Conservation (phyloP, 2,797 vertebrate genomes). For the Danio albolineatus region DNA sequence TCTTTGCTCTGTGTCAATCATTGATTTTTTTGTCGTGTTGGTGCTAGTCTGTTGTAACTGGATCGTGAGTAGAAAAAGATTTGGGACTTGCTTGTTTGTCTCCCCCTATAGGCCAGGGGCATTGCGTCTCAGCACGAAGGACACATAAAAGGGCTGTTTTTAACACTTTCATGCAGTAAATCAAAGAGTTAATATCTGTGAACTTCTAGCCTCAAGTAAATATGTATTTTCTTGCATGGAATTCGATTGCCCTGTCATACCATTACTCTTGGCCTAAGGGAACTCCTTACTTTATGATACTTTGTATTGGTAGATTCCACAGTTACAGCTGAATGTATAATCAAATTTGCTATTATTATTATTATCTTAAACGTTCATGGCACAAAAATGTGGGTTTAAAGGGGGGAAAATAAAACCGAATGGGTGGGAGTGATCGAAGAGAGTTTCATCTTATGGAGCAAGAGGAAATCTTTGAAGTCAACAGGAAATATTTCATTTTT, state of each 20-base stretch:
- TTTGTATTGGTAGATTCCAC: slow-evolving; percentile 52
- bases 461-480: slow-evolving; percentile 43
- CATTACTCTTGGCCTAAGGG: slow-evolving; percentile 64
- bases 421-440: neutral
- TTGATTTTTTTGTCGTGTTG: slow-evolving; percentile 57
- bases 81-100: slow-evolving; percentile 55
- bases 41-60: slow-evolving; percentile 58
- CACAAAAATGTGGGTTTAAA: slow-evolving; percentile 29
- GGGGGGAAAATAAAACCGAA: slow-evolving; percentile 7
- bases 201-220: slow-evolving; percentile 35
- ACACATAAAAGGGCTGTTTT: slow-evolving; percentile 30
- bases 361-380: slow-evolving; percentile 43
- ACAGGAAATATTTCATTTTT: slow-evolving; percentile 12
- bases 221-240: slow-evolving; percentile 45
- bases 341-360: slow-evolving; percentile 55
- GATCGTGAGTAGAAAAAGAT: slow-evolving; percentile 59
- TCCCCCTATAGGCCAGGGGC: slow-evolving; percentile 61
- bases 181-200: slow-evolving; percentile 21
- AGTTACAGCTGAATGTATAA: slow-evolving; percentile 52
- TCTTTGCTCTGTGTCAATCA: slow-evolving; percentile 47
- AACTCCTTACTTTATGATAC: slow-evolving; percentile 52
- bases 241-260: slow-evolving; percentile 48
- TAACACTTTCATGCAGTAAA: slow-evolving; percentile 38
- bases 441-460: neutral
- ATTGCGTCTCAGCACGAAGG: slow-evolving; percentile 51